Evolutionary conservation across 2,113 vertebrate species (phyloP).

Genomic region (Elgaria multicarinata): DNA sequence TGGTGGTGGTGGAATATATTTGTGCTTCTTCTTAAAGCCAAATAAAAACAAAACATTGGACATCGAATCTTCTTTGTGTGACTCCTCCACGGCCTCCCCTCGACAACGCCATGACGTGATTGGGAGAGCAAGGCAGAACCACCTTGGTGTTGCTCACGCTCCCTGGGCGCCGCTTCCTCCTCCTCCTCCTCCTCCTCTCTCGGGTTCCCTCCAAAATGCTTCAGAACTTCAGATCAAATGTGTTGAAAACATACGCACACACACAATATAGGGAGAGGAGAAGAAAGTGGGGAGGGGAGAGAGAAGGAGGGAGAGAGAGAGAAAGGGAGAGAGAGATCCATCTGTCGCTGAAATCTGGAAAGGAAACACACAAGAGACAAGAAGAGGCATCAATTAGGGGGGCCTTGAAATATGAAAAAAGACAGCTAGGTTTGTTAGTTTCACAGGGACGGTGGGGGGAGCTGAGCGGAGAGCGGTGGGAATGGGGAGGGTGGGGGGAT

Average conservation of each 20-base stretch:
- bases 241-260: constrained; percentile 59
- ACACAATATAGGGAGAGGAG: background rate
- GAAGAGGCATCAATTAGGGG: constrained; percentile 57
- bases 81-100: constrained; percentile 27
- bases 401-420: constrained; percentile 46
- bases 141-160: constrained; percentile 53
- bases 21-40: constrained; percentile 71
- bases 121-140: constrained; percentile 54
- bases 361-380: constrained; percentile 71
- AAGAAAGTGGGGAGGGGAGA: constrained; percentile 2
- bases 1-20: background rate
- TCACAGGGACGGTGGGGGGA: constrained; percentile 35
- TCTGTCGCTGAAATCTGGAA: constrained; percentile 82
- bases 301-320: constrained; percentile 46
- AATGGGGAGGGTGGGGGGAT: background rate
- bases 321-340: constrained; percentile 64
- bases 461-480: constrained; percentile 9
- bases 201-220: constrained; percentile 50
- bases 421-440: constrained; percentile 36
- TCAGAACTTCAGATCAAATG: constrained; percentile 72
- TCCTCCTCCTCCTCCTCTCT: constrained; percentile 37
- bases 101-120: constrained; percentile 29
- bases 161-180: constrained; percentile 45
- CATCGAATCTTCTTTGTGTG: constrained; percentile 26
- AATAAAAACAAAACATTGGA: background rate